Percentiles rank a stretch among this genome's conserved stretches.
Conservation (phyloP, 2,113 vertebrate species). For the Spea bombifrons region DNA sequence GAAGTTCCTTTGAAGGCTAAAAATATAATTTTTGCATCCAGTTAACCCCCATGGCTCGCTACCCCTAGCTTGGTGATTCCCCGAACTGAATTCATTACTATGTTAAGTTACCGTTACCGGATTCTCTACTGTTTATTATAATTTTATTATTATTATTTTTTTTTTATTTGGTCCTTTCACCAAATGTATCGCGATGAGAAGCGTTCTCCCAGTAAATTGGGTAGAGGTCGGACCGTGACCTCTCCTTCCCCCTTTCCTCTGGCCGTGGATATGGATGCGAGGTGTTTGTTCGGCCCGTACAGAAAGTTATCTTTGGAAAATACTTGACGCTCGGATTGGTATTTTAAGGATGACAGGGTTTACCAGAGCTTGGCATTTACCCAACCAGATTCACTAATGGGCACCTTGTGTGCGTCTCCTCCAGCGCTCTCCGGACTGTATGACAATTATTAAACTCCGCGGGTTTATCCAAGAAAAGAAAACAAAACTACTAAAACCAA, state of each 20-base stretch:
- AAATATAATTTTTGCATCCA: conserved; percentile 25
- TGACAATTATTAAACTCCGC: background rate
- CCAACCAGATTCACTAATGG: conserved; percentile 1
- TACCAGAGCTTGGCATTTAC: background rate
- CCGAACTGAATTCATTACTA: background rate
- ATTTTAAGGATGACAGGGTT: background rate
- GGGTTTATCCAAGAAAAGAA: too few species aligned
- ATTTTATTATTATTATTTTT: background rate
- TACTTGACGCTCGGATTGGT: background rate
- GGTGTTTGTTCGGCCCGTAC: too few species aligned
- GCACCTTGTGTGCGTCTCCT: background rate
- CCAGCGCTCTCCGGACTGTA: background rate
- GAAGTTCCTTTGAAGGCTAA: conserved; percentile 40
- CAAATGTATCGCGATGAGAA: too few species aligned
- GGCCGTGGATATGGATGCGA: too few species aligned
- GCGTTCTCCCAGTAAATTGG: too few species aligned
- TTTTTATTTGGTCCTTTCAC: background rate
- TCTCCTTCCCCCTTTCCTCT: too few species aligned
- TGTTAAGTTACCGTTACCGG: too few species aligned
- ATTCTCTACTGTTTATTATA: too few species aligned
- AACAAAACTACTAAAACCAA: too few species aligned
- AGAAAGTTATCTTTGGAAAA: background rate
- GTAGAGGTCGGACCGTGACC: too few species aligned
- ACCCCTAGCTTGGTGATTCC: conserved; percentile 2
- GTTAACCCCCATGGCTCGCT: conserved; percentile 18